These are phyloP conservation scores for Cyclopterus lumpus DNA, from an alignment of 2,797 vertebrate species.

Conservation along the genomic window DNA sequence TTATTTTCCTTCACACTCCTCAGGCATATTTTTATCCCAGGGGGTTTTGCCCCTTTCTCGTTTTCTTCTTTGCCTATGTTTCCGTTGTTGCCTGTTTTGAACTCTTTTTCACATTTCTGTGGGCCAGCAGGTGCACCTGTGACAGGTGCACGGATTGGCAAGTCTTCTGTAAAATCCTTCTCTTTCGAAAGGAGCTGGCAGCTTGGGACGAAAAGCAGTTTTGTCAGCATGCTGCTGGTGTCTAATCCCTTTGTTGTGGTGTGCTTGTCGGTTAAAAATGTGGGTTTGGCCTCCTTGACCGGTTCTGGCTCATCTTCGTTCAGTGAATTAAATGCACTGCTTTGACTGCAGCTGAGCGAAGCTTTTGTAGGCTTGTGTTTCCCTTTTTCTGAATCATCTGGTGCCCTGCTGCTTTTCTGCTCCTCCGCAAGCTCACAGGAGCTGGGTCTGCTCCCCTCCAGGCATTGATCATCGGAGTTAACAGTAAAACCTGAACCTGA, in stretches of 20 bases:
- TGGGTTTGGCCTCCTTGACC: slow-evolving; percentile 63
- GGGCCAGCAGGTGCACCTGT: slow-evolving; percentile 31
- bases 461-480: slow-evolving; percentile 83
- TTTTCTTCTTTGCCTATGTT: slow-evolving; percentile 41
- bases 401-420: slow-evolving; percentile 38
- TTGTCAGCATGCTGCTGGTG: slow-evolving; percentile 83
- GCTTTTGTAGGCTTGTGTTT: slow-evolving; percentile 78
- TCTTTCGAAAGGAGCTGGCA: slow-evolving; percentile 88
- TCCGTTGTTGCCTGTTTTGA: slow-evolving; percentile 35
- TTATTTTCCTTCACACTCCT: slow-evolving; percentile 88
- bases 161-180: slow-evolving; percentile 72
- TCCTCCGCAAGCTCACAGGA: slow-evolving; percentile 83
- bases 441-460: slow-evolving; percentile 63
- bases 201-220: slow-evolving; percentile 94
- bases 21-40: slow-evolving; percentile 93
- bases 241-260: slow-evolving; percentile 77
- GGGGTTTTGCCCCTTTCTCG: slow-evolving; percentile 76
- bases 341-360: slow-evolving; percentile 85
- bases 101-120: slow-evolving; percentile 52
- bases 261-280: slow-evolving; percentile 54
- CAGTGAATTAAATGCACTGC: slow-evolving; percentile 88
- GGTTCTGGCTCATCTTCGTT: slow-evolving; percentile 83
- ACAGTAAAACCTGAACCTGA: slow-evolving; percentile 83
- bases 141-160: slow-evolving; percentile 70
- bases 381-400: slow-evolving; percentile 65